Conservation (phyloP, 2,888 invertebrate species). For the Barypeithes pellucidus region DNA sequence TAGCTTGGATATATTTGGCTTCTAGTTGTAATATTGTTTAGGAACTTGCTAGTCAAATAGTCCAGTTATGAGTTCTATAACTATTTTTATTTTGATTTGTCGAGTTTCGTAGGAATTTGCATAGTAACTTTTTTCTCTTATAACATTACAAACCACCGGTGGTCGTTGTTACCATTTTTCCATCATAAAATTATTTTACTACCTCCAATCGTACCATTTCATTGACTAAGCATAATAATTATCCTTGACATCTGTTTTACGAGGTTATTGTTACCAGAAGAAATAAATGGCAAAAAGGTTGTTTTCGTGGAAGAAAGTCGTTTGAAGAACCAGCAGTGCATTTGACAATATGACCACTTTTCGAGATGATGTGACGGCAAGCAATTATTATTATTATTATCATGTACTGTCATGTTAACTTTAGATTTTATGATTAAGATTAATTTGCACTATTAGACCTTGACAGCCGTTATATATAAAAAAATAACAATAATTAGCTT, state of each 20-base stretch:
- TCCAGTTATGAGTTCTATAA: no score
- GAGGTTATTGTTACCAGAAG: conserved; percentile 1
- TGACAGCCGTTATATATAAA: conserved; percentile 28
- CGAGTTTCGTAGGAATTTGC: no score
- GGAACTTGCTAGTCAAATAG: no score
- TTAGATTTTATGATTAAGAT: conserved; percentile 13
- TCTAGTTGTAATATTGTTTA: no score
- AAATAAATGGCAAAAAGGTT: conserved; percentile 3
- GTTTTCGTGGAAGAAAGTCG: conserved; percentile 12
- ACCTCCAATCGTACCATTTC: no score
- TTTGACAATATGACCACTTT: conserved; percentile 44
- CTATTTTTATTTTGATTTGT: no score
- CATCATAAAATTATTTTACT: no score
- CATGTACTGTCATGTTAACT: conserved; percentile 3
- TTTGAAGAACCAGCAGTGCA: conserved; percentile 44
- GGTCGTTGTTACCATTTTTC: no score
- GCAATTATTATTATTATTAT: conserved; percentile 19
- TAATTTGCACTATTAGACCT: conserved; percentile 38
- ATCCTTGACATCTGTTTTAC: background rate
- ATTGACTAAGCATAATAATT: background rate
- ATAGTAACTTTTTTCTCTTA: no score
- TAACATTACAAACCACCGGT: no score
- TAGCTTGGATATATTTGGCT: no score
- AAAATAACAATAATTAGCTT: no score
- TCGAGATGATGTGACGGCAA: conserved; percentile 24